Conservation (phyloP, 2,888 invertebrate genomes). For the Dryococelus australis region DNA sequence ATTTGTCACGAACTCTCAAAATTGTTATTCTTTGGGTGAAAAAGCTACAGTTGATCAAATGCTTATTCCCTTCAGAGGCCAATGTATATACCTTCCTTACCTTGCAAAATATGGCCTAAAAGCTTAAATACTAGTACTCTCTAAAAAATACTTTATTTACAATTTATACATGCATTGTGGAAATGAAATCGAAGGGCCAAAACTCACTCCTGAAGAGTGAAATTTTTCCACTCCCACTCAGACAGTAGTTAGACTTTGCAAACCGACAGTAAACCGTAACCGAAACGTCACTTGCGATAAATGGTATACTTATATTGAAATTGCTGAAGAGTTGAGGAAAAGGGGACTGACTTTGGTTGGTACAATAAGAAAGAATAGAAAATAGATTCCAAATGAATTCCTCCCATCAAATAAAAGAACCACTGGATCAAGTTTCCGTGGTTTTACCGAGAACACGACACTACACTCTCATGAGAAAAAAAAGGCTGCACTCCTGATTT, state of each 20-base stretch:
- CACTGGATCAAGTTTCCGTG: slow-evolving; percentile 45
- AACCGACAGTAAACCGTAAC: background rate
- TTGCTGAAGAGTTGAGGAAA: slow-evolving; percentile 32
- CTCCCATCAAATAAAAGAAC: slow-evolving; percentile 45
- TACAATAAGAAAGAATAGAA: slow-evolving; percentile 40
- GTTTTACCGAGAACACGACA: slow-evolving; percentile 46
- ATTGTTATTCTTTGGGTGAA: background rate
- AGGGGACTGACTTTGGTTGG: slow-evolving; percentile 36
- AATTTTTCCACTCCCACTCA: background rate
- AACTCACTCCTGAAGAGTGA: background rate
- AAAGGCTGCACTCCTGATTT: slow-evolving; percentile 47
- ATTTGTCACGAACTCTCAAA: background rate
- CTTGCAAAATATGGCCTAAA: background rate
- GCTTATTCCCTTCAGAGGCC: background rate
- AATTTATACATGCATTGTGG: background rate
- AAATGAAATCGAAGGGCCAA: background rate
- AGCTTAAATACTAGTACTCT: background rate
- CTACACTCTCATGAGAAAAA: slow-evolving; percentile 46
- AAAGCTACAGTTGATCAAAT: background rate
- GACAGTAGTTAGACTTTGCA: background rate
- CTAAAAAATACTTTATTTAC: background rate
- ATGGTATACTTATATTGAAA: slow-evolving; percentile 36
- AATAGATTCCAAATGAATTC: slow-evolving; percentile 50
- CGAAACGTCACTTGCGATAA: background rate
- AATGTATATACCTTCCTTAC: background rate